Percentiles rank a stretch among this genome's conserved stretches.
These are phyloP conservation scores for Macrosoma leucophasiata DNA, from an alignment of 2,888 invertebrate genomes.

Conservation along the genomic window DNA sequence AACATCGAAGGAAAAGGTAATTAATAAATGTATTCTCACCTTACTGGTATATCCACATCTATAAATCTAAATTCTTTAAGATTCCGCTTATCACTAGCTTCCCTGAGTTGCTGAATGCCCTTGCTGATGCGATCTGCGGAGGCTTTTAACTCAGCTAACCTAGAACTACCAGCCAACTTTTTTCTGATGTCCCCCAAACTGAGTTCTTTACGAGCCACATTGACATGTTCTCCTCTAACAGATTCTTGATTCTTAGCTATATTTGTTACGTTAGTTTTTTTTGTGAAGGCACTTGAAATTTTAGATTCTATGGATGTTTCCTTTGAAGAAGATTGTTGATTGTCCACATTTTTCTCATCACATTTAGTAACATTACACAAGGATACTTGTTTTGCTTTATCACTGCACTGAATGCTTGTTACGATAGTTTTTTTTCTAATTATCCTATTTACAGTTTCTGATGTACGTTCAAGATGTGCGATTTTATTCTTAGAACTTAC, in stretches of 20 bases:
- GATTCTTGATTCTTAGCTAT: conserved; percentile 30
- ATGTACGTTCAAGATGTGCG: conserved; percentile 42
- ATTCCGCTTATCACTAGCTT: conserved; percentile 64
- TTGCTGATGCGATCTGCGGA: conserved; percentile 80
- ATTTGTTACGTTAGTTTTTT: conserved; percentile 50
- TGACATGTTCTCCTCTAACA: conserved; percentile 54
- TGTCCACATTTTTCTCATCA: too few relatives aligned
- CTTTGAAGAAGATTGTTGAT: conserved; percentile 6
- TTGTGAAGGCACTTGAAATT: conserved; percentile 38
- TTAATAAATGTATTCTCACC: conserved; percentile 56
- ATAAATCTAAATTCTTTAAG: conserved; percentile 83
- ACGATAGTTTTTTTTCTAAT: too few relatives aligned
- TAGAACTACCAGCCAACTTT: conserved; percentile 79
- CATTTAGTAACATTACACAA: too few relatives aligned
- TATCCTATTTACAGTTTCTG: too few relatives aligned
- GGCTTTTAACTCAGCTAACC: conserved; percentile 81
- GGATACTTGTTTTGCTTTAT: too few relatives aligned
- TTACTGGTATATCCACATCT: conserved; percentile 84
- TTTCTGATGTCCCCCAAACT: conserved; percentile 82
- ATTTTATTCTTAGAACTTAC: conserved; percentile 71
- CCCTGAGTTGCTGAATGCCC: conserved; percentile 77
- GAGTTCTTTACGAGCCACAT: conserved; percentile 74
- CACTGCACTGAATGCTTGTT: too few relatives aligned
- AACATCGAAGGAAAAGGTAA: conserved; percentile 1
- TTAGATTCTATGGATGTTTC: conserved; percentile 15